Evolutionary conservation across 2,113 vertebrate genomes (phyloP), one percentile per base, ranked within the genome.

Genomic region (Vanacampus margaritifer): DNA sequence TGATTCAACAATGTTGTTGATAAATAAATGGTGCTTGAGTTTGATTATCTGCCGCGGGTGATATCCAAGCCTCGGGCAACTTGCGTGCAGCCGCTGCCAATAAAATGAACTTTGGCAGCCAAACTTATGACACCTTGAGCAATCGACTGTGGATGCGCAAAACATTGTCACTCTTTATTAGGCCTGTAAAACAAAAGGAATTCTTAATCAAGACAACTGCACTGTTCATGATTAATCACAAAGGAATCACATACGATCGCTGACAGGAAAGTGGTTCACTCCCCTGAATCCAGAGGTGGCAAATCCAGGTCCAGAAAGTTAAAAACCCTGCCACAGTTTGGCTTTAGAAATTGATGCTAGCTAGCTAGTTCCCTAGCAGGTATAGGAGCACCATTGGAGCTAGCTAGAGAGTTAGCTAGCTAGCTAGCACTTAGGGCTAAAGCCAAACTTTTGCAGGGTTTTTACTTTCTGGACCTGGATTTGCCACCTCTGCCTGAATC

Each of bases 11-110:
- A 79, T 83, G 80, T 88, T 84, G 80, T 72, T 68, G 69, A 77
- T 60, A 73, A 83, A 85, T 79, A 63, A 82, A 32, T 72, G 76
- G 77, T 67, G 75, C 80, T 83, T 84, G 87, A 81, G 76, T 85
- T 88, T 85, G 80, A 87, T 87, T 81, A 90, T 89, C 83, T 84
- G 36, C 57, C 11, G 76, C 84, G 87, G 87, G 76, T 88, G 86
- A 90, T 88, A 78, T 80, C 75, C 86, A 75, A 73, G 86, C 88
- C 80, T 79, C 46, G 7, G 80, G 87, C 86, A 74, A 72, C 54
- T 68, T 66, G 70, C 73, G 83, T 83, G 82, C 76, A 80, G 83
- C 79, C 66, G 23, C 17, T 85, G 85, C 87, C 85, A 90, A 81
- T 90, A 84, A n/a, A 86, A 71, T 0, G 50, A 59, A 71, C 68